phyloP scores from a whole-genome alignment of 1,140 invertebrate genomes.

The Leucophenga varia region DNA sequence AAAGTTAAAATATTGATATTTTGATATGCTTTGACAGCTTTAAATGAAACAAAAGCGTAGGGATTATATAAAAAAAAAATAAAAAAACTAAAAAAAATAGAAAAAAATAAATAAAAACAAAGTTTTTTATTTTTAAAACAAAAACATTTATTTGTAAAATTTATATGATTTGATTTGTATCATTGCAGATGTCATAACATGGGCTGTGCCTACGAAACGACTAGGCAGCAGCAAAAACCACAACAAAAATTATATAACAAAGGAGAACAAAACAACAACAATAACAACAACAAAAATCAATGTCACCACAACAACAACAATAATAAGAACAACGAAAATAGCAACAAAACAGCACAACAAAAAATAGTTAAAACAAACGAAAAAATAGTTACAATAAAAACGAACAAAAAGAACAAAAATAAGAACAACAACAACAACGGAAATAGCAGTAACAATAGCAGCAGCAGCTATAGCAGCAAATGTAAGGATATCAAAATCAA shows the following conservation, averaged over 20 bases:
- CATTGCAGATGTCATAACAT: conserved; percentile 46
- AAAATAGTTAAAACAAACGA: conserved; percentile 10
- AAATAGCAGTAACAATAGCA: conserved; percentile 14
- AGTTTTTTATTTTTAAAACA: neutral
- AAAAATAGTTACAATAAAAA: conserved; percentile 11
- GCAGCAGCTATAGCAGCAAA: conserved; percentile 6
- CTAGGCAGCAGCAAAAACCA: conserved; percentile 36
- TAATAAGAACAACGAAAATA: conserved; percentile 26
- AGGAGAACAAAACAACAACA: conserved; percentile 20
- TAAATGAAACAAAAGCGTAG: neutral
- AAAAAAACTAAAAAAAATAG: neutral
- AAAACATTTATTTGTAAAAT: too few relatives aligned
- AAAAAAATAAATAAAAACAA: neutral
- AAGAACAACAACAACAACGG: neutral
- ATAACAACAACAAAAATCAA: conserved; percentile 14
- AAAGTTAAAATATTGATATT: too few relatives aligned
- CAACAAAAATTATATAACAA: too few relatives aligned
- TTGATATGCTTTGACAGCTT: too few relatives aligned
- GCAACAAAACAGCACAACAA: conserved; percentile 26
- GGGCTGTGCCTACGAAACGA: conserved; percentile 51
- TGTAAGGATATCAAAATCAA: conserved; percentile 39
- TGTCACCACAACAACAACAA: conserved; percentile 19
- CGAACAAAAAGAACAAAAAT: conserved; percentile 4
- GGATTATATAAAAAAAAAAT: neutral
- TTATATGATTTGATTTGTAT: conserved; percentile 10